Base-by-base conservation (phyloP, 2,888 invertebrate species). In the Dione juno region DNA sequence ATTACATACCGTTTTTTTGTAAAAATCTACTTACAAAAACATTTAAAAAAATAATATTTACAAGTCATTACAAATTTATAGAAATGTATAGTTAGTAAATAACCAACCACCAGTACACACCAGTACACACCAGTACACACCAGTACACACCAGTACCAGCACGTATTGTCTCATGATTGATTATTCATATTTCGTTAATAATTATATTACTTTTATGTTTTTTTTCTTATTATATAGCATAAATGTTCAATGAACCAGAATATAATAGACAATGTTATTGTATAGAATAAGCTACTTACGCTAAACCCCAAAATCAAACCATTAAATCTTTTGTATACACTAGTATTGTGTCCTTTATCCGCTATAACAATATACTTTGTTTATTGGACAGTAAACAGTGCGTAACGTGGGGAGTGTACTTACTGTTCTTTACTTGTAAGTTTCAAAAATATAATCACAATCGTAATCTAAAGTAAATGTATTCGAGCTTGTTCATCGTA, bases 281-380 rank as follows among this genome's bases (percentile, higher is more conserved):
- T 66, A 66, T 19, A 45, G 11, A 16, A n/a, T 43, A 59, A 41
- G 5, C 11, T 28, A 54, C 37, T 59, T 43, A 59, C 43, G 43
- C 6, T 41, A 14, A 59, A n/a, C n/a, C 21, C 8, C 10, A 41
- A 28, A 3, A 58, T 41, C 21, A 6, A 59, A 21, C 21, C 13
- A 41, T 40, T 59, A 21, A 21, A 21, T 21, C 59, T 43, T 9
- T 43, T 14, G 21, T 59, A 41, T 21, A 41, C n/a, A 43, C 13
- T n/a, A 37, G n/a, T 11, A 37, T 54, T 35, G 54, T 37, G 54
- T 54, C 37, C 35, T 54, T 37, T 37, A 28, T 35, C 54, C 54
- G 37, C 16, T 10, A 10, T 37, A 37, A 57, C 37, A 37, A 54
- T 54, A n/a, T n/a, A 35, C n/a, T 28, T 53, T 28, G 16, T 14